These are phyloP conservation scores for Hylia prasina DNA, from an alignment of 2,113 vertebrate genomes.

Conservation along the genomic window DNA sequence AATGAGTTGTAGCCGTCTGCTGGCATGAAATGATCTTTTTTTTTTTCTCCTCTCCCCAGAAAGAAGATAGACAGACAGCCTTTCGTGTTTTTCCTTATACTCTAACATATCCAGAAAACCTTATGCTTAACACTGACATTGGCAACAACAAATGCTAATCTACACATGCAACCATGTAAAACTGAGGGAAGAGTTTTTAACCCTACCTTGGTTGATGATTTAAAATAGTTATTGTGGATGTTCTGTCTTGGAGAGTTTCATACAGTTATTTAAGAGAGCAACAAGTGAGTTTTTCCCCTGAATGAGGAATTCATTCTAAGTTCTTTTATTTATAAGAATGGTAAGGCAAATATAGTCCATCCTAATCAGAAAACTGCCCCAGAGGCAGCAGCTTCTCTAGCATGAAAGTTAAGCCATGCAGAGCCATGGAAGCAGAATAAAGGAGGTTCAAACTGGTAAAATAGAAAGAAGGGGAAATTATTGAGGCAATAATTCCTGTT, in stretches of 20 bases:
- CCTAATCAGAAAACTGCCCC: background rate
- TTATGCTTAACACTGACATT: background rate
- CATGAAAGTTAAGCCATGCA: background rate
- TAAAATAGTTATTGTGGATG: background rate
- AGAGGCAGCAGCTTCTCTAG: background rate
- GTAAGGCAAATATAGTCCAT: background rate
- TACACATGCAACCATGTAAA: background rate
- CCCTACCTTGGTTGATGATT: background rate
- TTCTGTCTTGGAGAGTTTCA: background rate
- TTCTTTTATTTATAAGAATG: background rate
- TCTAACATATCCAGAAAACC: constrained; percentile 8
- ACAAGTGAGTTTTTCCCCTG: background rate
- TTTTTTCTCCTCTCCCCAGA: background rate
- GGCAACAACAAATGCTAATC: constrained; percentile 15
- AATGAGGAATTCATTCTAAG: background rate
- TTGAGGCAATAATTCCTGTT: background rate
- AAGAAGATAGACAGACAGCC: background rate
- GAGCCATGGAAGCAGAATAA: background rate
- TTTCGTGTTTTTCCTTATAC: constrained; percentile 5
- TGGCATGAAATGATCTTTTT: constrained; percentile 25
- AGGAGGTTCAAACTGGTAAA: background rate
- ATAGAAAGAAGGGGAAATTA: background rate
- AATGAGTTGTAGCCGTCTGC: constrained; percentile 71
- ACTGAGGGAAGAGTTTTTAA: background rate
- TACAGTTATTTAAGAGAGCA: background rate